Evolutionary conservation across 2,888 invertebrate genomes (phyloP).

Genomic region (Chirona hameri): DNA sequence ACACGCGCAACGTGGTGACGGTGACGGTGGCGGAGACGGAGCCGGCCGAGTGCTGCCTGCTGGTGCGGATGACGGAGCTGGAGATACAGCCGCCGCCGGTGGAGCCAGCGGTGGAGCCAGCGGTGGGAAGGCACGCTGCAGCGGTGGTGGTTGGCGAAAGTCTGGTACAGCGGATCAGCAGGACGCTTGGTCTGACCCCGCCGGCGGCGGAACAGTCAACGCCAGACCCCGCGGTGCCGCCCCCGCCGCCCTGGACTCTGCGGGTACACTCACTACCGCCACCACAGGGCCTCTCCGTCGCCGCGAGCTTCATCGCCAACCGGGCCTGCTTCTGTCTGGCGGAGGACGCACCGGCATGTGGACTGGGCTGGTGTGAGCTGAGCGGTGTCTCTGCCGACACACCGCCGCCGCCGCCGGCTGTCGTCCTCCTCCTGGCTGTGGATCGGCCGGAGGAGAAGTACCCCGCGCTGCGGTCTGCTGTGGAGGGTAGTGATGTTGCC

Average conservation of each 20-base stretch:
- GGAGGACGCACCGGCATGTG: neutral
- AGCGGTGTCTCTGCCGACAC: neutral
- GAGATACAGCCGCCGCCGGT: conserved; percentile 36
- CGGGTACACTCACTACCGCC: neutral
- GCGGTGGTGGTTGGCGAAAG: neutral
- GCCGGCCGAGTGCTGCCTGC: conserved; percentile 33
- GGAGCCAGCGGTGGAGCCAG: neutral
- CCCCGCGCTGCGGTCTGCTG: neutral
- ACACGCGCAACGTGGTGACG: conserved; percentile 2
- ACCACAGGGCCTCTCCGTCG: neutral
- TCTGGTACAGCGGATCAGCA: no score
- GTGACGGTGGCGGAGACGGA: conserved; percentile 34
- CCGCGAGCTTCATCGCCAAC: neutral
- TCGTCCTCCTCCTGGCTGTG: neutral
- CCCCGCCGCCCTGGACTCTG: neutral
- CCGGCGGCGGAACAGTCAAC: no score
- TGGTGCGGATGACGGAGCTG: conserved; percentile 37
- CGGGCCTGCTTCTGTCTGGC: neutral
- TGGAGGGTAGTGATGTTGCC: neutral
- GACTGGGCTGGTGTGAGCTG: conserved; percentile 1
- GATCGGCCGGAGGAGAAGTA: neutral
- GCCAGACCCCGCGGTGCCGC: neutral
- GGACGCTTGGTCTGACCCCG: no score
- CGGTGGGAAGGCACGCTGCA: neutral
- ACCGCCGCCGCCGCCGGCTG: neutral